Conservation (phyloP, 2,888 invertebrate genomes). For the Hypolimnas misippus region DNA sequence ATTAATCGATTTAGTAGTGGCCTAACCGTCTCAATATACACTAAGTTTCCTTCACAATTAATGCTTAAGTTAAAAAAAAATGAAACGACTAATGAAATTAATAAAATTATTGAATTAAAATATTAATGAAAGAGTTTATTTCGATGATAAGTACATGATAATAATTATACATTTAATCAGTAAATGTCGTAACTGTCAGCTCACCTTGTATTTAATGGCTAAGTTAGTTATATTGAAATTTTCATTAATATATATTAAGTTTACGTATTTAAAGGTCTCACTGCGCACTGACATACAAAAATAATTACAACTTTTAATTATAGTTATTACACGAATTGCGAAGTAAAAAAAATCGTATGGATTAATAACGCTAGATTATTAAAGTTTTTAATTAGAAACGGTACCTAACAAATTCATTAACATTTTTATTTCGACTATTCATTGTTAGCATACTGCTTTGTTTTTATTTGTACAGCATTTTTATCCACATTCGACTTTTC, state of each 20-base stretch:
- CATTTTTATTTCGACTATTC: slow-evolving; percentile 11
- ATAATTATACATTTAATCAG: slow-evolving; percentile 5
- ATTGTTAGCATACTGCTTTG: neutral
- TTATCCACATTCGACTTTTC: neutral
- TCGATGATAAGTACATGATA: neutral
- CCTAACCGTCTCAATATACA: too few relatives aligned
- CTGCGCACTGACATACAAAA: slow-evolving; percentile 11
- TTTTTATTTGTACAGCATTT: neutral
- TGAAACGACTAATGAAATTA: too few relatives aligned
- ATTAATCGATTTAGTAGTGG: too few relatives aligned
- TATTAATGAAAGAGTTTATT: neutral
- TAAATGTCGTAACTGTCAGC: neutral
- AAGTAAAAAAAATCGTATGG: slow-evolving; percentile 8
- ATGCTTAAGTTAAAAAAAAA: too few relatives aligned
- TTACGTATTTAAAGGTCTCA: slow-evolving; percentile 6
- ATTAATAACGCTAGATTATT: slow-evolving; percentile 16
- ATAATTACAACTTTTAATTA: slow-evolving; percentile 13
- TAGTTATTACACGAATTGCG: slow-evolving; percentile 5
- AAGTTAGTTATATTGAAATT: slow-evolving; percentile 28
- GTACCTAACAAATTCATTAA: slow-evolving; percentile 17
- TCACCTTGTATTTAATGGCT: slow-evolving; percentile 5
- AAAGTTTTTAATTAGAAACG: slow-evolving; percentile 27
- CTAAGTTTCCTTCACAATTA: too few relatives aligned
- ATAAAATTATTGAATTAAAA: neutral
- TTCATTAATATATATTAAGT: slow-evolving; percentile 14